Evolutionary conservation across 2,888 invertebrate genomes (phyloP).

Genomic region (Lycophotia porphyrea): DNA sequence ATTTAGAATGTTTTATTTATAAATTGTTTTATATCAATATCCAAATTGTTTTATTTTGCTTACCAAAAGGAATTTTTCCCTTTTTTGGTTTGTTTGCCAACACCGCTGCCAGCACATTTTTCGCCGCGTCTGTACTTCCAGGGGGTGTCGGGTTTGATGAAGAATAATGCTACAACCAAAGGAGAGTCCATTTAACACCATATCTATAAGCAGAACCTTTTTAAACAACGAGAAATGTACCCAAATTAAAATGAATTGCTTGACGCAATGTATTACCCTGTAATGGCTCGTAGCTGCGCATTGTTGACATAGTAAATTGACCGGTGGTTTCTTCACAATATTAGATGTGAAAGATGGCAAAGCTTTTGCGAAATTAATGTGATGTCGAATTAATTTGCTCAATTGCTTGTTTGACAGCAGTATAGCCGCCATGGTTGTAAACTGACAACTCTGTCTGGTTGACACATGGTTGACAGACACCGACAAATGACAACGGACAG

Average conservation of each 20-base stretch:
- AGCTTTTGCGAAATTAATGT: conserved; percentile 78
- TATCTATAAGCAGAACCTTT: conserved; percentile 18
- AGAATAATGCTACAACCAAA: conserved; percentile 80
- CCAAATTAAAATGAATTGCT: conserved; percentile 23
- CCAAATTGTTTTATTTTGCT: conserved; percentile 64
- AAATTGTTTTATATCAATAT: neutral
- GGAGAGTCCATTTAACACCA: conserved; percentile 25
- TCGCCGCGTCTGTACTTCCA: conserved; percentile 81
- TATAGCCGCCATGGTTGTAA: conserved; percentile 85
- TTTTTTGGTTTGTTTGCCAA: conserved; percentile 88
- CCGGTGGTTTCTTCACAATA: conserved; percentile 80
- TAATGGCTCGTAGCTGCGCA: conserved; percentile 80
- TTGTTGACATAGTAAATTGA: conserved; percentile 79
- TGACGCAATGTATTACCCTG: conserved; percentile 76
- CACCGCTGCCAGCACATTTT: conserved; percentile 88
- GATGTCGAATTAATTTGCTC: conserved; percentile 81
- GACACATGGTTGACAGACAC: neutral
- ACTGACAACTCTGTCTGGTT: conserved; percentile 62
- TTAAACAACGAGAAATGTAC: conserved; percentile 44
- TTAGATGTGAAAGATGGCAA: conserved; percentile 71
- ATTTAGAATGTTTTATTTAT: neutral
- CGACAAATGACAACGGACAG: conserved; percentile 15
- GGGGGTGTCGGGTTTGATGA: conserved; percentile 74
- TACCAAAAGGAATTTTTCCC: conserved; percentile 88
- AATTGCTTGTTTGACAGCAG: conserved; percentile 84